Evolutionary conservation across 2,113 vertebrate species (phyloP), one percentile per base, ranked within the genome.

Genomic region (Tursiops truncatus): DNA sequence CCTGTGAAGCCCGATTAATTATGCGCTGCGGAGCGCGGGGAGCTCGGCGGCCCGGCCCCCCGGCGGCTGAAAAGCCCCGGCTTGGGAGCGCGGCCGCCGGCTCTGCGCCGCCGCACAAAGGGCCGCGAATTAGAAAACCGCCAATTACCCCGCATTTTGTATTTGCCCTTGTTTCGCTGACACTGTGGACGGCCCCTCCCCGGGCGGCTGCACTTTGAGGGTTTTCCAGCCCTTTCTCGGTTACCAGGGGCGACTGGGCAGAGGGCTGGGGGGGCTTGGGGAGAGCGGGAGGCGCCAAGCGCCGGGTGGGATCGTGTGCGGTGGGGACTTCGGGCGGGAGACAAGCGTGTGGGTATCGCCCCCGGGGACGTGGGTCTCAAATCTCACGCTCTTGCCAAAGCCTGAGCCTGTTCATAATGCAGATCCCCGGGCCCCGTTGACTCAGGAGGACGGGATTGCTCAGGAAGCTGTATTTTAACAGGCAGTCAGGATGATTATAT

Each of bases 1-100:
- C 99, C 98, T 98, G 99, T 99, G 99, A 99, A 99, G 99, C 99
- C 99, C 99, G 98, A 99, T 99, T 99, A 99, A 99, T 99, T 99
- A 99, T 99, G 99, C 99, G 99, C 99, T 97, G 98, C 96, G 98
- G 99, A 99, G 99, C 99, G 99, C 98, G 97, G 99, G 56, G 56
- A 58, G 56, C 56, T 7, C 99, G 98, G 98, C 96, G 98, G 98
- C 98, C 98, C 98, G 98, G 98, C 98, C 97, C 98, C 98, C 98
- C 98, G 97, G 98, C 98, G 97, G 97, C 97, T 98, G 98, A 98
- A 99, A 99, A 98, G 98, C 98, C 96, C 13, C 97, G 97, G 97
- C 97, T 98, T 97, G 98, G 98, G 98, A 98, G 97, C 94, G 97
- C 96, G 95, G 97, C 98, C 98, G 97, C 98, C 91, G 97, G 98